Evolutionary conservation across 2,888 invertebrate species (phyloP).

Genomic region (Parnassius orleans): DNA sequence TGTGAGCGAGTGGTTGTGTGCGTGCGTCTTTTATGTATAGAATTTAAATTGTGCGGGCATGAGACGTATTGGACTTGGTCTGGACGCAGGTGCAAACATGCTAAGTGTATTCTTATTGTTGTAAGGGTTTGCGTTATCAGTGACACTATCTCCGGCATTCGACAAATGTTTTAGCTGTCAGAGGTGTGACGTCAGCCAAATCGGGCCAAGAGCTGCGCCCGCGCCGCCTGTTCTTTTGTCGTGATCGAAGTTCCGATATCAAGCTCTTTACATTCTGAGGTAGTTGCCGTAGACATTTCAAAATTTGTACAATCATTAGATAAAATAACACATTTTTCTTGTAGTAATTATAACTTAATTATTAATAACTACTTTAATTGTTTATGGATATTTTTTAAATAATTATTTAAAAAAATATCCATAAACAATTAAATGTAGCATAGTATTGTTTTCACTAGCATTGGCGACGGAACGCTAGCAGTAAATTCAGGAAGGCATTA

Average conservation of each 20-base stretch:
- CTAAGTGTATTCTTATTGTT: constrained; percentile 80
- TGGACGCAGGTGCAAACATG: constrained; percentile 79
- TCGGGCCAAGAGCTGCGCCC: constrained; percentile 48
- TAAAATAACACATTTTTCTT: background rate
- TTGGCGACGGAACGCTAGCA: constrained; percentile 40
- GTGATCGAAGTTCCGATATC: constrained; percentile 62
- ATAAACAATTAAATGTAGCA: background rate
- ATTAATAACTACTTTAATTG: too few relatives aligned
- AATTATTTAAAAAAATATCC: background rate
- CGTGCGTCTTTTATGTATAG: constrained; percentile 56
- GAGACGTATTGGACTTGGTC: constrained; percentile 59
- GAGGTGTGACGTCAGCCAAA: constrained; percentile 78
- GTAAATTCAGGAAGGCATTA: constrained; percentile 70
- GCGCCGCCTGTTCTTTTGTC: constrained; percentile 42
- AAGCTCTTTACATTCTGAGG: constrained; percentile 40
- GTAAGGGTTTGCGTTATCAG: constrained; percentile 78
- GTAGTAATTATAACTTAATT: too few relatives aligned
- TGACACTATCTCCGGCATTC: constrained; percentile 78
- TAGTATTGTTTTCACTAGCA: constrained; percentile 9
- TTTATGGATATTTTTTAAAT: too few relatives aligned
- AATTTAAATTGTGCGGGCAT: constrained; percentile 55
- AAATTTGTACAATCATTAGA: constrained; percentile 11
- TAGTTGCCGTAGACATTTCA: constrained; percentile 32
- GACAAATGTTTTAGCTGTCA: constrained; percentile 80
- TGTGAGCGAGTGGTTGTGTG: constrained; percentile 19